Conservation (phyloP, 2,113 vertebrate species). For the Cygnus buccinator region DNA sequence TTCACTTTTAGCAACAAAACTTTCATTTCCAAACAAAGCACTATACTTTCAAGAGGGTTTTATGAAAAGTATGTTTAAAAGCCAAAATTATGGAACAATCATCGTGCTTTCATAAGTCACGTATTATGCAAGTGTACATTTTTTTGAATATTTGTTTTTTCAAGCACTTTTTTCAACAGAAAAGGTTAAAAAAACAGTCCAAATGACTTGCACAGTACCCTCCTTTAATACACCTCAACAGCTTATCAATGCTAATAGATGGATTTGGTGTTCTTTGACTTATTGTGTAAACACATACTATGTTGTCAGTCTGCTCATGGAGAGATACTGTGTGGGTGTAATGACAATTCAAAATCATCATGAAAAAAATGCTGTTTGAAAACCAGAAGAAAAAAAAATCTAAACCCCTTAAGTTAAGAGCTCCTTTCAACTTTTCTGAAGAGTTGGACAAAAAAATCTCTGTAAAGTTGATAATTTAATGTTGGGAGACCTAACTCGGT, state of each 20-base stretch:
- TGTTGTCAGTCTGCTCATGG: background rate
- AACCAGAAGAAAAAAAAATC: slow-evolving; percentile 3
- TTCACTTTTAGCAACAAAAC: background rate
- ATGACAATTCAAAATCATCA: background rate
- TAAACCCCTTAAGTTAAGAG: background rate
- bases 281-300: background rate
- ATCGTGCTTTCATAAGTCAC: background rate
- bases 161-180: background rate
- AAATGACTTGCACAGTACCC: background rate
- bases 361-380: background rate
- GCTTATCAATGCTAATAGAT: background rate
- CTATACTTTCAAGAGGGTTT: background rate
- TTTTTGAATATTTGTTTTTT: background rate
- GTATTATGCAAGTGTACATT: background rate
- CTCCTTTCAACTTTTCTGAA: background rate
- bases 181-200: background rate
- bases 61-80: background rate
- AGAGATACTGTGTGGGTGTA: background rate
- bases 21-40: background rate
- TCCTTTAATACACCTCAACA: background rate
- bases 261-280: background rate
- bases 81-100: background rate
- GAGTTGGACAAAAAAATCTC: background rate
- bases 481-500: background rate
- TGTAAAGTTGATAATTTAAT: slow-evolving; percentile 10